Percentiles rank a stretch among this genome's conserved stretches.
Conservation (phyloP, 2,113 vertebrate genomes). For the Solea solea region DNA sequence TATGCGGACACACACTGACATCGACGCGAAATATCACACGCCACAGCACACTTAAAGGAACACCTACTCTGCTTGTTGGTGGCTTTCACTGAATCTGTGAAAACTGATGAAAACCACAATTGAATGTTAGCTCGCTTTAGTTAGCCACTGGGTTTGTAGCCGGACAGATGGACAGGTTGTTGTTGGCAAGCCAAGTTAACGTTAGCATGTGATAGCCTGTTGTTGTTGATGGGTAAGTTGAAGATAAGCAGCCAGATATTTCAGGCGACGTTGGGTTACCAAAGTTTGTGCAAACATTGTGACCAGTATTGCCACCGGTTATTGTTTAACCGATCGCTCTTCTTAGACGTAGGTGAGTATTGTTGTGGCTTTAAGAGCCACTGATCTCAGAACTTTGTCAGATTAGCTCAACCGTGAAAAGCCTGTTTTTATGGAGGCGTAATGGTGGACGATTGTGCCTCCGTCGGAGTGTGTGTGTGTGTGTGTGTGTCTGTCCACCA, state of each 20-base stretch:
- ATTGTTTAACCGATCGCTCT: neutral
- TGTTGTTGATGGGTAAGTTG: constrained; percentile 68
- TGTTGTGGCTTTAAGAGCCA: constrained; percentile 42
- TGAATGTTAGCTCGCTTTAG: constrained; percentile 53
- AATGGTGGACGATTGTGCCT: constrained; percentile 73
- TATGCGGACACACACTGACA: constrained; percentile 56
- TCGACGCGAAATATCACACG: constrained; percentile 1
- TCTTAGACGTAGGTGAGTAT: constrained; percentile 13
- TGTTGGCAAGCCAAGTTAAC: constrained; percentile 74
- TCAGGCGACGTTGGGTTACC: constrained; percentile 31
- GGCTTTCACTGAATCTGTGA: neutral
- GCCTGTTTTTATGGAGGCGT: constrained; percentile 76
- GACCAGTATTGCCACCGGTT: neutral
- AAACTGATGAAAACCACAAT: neutral
- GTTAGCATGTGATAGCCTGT: constrained; percentile 75
- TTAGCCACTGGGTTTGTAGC: constrained; percentile 68
- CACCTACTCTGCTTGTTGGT: neutral
- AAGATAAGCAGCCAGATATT: constrained; percentile 16
- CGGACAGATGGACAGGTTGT: constrained; percentile 80
- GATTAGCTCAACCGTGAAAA: constrained; percentile 78
- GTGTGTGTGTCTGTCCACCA: constrained; percentile 49
- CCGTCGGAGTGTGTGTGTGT: constrained; percentile 64
- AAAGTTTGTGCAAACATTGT: constrained; percentile 32
- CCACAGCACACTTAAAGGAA: neutral
- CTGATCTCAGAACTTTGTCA: constrained; percentile 77